phyloP scores from a whole-genome alignment of 1,140 invertebrate species.

The Achatina immaculata region DNA sequence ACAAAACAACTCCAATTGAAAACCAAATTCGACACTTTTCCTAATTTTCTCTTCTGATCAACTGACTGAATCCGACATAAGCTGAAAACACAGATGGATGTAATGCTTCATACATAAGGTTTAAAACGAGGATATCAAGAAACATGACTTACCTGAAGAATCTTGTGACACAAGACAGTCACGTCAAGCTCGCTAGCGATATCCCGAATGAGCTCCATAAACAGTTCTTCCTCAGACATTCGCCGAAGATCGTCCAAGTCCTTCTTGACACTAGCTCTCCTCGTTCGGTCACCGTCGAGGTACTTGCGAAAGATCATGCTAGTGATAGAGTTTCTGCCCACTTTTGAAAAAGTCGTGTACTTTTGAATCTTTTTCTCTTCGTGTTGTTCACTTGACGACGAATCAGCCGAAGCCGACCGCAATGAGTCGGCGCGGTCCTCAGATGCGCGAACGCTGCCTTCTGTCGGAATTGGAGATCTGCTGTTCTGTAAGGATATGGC shows the following conservation, averaged over 20 bases:
- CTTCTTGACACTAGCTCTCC: constrained; percentile 48
- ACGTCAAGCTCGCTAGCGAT: constrained; percentile 96
- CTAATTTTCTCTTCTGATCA: too few species aligned
- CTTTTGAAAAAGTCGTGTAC: constrained; percentile 40
- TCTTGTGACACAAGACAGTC: constrained; percentile 93
- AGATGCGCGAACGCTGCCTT: not conserved
- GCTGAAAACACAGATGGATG: too few species aligned
- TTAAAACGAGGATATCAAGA: not conserved
- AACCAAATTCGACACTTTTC: too few species aligned
- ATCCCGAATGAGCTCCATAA: constrained; percentile 96
- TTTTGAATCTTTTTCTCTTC: constrained; percentile 27
- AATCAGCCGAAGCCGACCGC: not conserved
- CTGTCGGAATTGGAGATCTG: not conserved
- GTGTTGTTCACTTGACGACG: not conserved
- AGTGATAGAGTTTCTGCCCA: constrained; percentile 60
- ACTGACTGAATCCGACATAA: too few species aligned
- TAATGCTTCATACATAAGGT: too few species aligned
- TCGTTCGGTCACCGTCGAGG: constrained; percentile 57
- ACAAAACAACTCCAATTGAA: too few species aligned
- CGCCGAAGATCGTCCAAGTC: constrained; percentile 70
- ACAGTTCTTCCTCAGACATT: constrained; percentile 92
- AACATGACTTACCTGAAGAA: constrained; percentile 75
- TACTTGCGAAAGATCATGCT: constrained; percentile 65
- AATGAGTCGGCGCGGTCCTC: not conserved
- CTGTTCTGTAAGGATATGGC: constrained; percentile 37